Base-by-base conservation (phyloP, 2,888 invertebrate species). In the Smittia aterrima region DNA sequence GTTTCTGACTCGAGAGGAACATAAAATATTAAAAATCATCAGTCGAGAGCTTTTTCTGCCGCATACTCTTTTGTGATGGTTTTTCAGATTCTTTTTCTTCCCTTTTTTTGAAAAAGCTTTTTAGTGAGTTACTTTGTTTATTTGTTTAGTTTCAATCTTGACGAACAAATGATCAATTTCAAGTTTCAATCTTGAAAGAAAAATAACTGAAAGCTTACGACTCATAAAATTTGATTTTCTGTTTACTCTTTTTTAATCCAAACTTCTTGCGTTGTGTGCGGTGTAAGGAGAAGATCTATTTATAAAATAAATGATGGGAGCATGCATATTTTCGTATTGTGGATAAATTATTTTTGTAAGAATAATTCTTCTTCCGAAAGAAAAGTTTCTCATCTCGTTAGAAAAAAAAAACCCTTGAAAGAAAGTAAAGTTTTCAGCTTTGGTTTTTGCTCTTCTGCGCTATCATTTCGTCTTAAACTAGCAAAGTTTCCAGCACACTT, bases 221-320 rank as follows among this genome's bases (percentile, higher is more conserved):
- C n/a, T n/a, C n/a, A n/a, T n/a, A n/a, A n/a, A n/a, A n/a, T n/a
- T n/a, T n/a, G n/a, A n/a, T n/a, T n/a, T n/a, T n/a, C n/a, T n/a
- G n/a, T n/a, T n/a, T n/a, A n/a, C n/a, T n/a, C n/a, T n/a, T n/a
- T n/a, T n/a, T n/a, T n/a, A n/a, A n/a, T n/a, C n/a, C n/a, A n/a
- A n/a, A n/a, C n/a, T n/a, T n/a, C n/a, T n/a, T n/a, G n/a, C n/a
- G n/a, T n/a, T n/a, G n/a, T n/a, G n/a, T n/a, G n/a, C n/a, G n/a
- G n/a, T n/a, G n/a, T n/a, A n/a, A n/a, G n/a, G n/a, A n/a, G n/a
- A n/a, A n/a, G n/a, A n/a, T n/a, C 54, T 54, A 54, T 70, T 70
- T 53, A 70, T 70, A 70, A 27, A 70, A 70, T 54, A 68, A 68
- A 68, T 68, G 68, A 47, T 47, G 68, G 47, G 47, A 68, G 16